Percentiles rank a stretch among this genome's conserved stretches.
phyloP scores from a whole-genome alignment of 2,888 invertebrate genomes.

The Brenthis daphne region DNA sequence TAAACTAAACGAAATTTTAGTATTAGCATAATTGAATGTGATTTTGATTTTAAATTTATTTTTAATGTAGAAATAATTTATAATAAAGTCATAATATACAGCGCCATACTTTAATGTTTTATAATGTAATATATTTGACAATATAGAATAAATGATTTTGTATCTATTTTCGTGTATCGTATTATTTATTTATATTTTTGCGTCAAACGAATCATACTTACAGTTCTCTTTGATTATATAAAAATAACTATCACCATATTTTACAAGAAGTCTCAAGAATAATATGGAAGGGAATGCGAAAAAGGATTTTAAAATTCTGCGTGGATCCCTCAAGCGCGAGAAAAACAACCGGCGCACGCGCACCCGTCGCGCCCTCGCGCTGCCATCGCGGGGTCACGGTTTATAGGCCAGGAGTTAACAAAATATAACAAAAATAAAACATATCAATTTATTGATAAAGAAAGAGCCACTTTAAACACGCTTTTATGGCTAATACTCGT shows the following conservation, averaged over 20 bases:
- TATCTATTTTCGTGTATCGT: too few species aligned
- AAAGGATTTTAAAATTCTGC: conserved; percentile 36
- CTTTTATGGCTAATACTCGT: too few species aligned
- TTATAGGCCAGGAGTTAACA: conserved; percentile 25
- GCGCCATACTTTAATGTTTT: background rate
- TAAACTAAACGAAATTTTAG: background rate
- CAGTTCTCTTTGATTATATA: too few species aligned
- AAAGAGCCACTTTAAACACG: too few species aligned
- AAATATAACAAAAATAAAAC: too few species aligned
- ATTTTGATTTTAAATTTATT: too few species aligned
- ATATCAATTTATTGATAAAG: too few species aligned
- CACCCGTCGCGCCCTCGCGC: conserved; percentile 22
- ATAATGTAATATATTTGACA: background rate
- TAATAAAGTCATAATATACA: too few species aligned
- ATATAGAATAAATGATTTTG: background rate
- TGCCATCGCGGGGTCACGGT: conserved; percentile 40
- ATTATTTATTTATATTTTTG: too few species aligned
- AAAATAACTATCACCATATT: too few species aligned
- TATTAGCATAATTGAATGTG: background rate
- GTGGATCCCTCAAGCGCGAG: conserved; percentile 28
- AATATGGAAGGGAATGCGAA: conserved; percentile 37
- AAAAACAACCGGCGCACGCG: conserved; percentile 38
- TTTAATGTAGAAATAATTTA: too few species aligned
- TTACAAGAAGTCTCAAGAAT: background rate
- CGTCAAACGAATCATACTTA: too few species aligned